Percentiles rank a stretch among this genome's conserved stretches.
phyloP scores from a whole-genome alignment of 1,140 invertebrate genomes.

The Uloborus diversus region DNA sequence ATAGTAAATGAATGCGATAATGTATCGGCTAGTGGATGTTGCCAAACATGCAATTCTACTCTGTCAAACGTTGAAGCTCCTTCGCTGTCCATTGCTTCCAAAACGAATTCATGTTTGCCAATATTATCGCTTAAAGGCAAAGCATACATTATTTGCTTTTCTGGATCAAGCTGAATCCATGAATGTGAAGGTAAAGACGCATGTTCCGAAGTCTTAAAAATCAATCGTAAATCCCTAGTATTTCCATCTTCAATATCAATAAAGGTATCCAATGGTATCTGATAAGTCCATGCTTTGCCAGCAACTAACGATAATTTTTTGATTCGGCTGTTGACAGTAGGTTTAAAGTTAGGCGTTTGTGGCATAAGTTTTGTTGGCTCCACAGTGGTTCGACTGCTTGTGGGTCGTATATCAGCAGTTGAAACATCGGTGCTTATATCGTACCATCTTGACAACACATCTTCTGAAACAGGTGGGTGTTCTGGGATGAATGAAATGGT shows the following conservation, averaged over 20 bases:
- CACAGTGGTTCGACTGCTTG: slow-evolving; percentile 4
- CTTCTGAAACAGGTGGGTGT: slow-evolving; percentile 18
- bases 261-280: slow-evolving; percentile 83
- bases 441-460: slow-evolving; percentile 41
- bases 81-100: slow-evolving; percentile 80
- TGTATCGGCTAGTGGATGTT: slow-evolving; percentile 78
- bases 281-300: slow-evolving; percentile 77
- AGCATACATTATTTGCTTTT: slow-evolving; percentile 81
- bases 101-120: slow-evolving; percentile 80
- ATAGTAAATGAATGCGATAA: slow-evolving; percentile 84
- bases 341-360: slow-evolving; percentile 65
- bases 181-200: slow-evolving; percentile 74
- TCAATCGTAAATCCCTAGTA: slow-evolving; percentile 78
- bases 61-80: slow-evolving; percentile 75
- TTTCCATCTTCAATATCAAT: slow-evolving; percentile 84
- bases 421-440: slow-evolving; percentile 30
- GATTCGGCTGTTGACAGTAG: slow-evolving; percentile 76
- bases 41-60: slow-evolving; percentile 78
- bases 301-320: slow-evolving; percentile 78
- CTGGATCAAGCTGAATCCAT: slow-evolving; percentile 86
- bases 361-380: slow-evolving; percentile 34
- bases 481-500: background rate
- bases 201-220: slow-evolving; percentile 71
- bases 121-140: slow-evolving; percentile 82
- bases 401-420: slow-evolving; percentile 22